Conservation (phyloP, 2,113 vertebrate species). For the Cygnus atratus region DNA sequence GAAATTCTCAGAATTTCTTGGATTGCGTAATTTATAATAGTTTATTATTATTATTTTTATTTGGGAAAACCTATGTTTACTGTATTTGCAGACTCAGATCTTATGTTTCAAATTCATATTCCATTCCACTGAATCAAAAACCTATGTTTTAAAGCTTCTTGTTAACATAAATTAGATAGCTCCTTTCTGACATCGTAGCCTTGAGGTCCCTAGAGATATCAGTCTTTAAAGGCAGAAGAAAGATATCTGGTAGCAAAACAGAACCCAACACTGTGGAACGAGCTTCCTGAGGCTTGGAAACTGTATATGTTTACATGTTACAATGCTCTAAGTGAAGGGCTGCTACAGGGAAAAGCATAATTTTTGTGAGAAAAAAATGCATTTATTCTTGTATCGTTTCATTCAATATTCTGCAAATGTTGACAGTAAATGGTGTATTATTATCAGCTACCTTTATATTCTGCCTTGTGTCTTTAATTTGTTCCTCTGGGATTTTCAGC, state of each 20-base stretch:
- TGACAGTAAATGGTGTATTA: background rate
- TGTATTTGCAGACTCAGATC: background rate
- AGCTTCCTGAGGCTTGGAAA: background rate
- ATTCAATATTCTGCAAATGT: background rate
- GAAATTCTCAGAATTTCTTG: background rate
- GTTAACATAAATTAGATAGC: background rate
- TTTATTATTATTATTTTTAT: background rate
- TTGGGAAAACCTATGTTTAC: background rate
- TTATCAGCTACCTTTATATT: background rate
- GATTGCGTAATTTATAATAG: background rate
- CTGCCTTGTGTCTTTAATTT: background rate
- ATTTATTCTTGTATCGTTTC: background rate
- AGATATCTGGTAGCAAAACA: background rate
- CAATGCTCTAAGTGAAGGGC: background rate
- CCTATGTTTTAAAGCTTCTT: background rate
- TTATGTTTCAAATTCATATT: background rate
- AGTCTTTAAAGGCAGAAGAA: background rate
- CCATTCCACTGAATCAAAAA: background rate
- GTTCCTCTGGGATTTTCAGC: background rate
- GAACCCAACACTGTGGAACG: background rate
- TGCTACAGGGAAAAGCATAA: background rate
- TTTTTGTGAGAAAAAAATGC: background rate
- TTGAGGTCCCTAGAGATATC: background rate
- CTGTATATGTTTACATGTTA: background rate
- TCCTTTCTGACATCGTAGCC: background rate